Evolutionary conservation across 2,888 invertebrate genomes (phyloP).

Genomic region (Escarpia spicata): DNA sequence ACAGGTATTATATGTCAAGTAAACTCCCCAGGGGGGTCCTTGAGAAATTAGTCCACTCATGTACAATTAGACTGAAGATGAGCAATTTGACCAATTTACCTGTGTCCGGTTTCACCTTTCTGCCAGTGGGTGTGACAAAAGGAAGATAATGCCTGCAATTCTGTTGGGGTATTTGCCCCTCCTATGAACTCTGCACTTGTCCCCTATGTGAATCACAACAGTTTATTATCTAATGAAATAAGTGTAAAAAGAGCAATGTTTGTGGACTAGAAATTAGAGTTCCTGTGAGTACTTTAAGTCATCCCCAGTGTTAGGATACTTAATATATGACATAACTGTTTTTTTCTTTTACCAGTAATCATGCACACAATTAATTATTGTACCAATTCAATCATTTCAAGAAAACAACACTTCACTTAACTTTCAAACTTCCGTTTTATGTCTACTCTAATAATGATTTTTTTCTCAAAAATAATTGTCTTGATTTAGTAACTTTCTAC

Average conservation of each 20-base stretch:
- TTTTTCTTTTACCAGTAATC: too few species aligned
- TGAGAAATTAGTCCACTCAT: slow-evolving; percentile 4
- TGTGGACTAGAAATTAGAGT: too few species aligned
- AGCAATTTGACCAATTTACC: background rate
- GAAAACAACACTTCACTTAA: background rate
- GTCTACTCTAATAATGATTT: too few species aligned
- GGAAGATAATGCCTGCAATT: background rate
- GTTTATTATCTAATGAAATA: background rate
- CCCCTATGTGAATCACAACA: background rate
- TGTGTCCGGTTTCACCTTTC: background rate
- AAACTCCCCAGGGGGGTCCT: background rate
- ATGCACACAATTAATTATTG: too few species aligned
- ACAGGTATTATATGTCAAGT: slow-evolving; percentile 13
- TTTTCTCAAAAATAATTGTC: too few species aligned
- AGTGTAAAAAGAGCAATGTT: background rate
- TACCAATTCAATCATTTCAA: background rate
- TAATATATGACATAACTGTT: too few species aligned
- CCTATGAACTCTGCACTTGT: background rate
- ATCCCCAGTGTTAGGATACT: too few species aligned
- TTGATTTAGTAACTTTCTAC: too few species aligned
- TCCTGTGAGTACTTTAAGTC: too few species aligned
- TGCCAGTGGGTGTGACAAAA: background rate
- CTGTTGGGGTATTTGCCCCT: background rate
- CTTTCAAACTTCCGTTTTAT: background rate
- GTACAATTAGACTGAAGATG: slow-evolving; percentile 16